phyloP scores from a whole-genome alignment of 2,888 invertebrate genomes.

The Cantharis lateralis region DNA sequence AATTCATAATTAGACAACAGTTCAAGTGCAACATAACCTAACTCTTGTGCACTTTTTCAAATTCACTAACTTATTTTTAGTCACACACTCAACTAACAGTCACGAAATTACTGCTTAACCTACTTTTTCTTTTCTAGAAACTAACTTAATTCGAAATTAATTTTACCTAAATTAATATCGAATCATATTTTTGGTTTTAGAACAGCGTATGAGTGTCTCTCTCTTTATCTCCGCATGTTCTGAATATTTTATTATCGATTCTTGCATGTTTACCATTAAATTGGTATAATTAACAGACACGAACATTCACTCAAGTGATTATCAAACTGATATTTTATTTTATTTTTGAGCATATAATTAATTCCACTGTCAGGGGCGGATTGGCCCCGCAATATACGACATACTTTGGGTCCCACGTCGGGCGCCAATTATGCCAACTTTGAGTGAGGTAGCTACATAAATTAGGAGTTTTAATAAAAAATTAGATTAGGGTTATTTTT shows the following conservation, averaged over 20 bases:
- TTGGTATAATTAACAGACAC: neutral
- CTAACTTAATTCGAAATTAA: slow-evolving; percentile 12
- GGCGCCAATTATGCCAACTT: no score
- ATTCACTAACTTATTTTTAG: slow-evolving; percentile 30
- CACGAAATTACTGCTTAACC: slow-evolving; percentile 37
- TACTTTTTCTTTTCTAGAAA: slow-evolving; percentile 6
- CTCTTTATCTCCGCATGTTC: slow-evolving; percentile 19
- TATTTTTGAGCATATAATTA: neutral
- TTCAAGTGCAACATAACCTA: slow-evolving; percentile 1
- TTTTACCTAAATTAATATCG: neutral
- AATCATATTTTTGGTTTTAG: neutral
- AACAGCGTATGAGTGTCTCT: slow-evolving; percentile 16
- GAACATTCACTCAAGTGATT: neutral
- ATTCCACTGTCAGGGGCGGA: neutral
- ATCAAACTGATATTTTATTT: neutral
- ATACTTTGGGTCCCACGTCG: no score
- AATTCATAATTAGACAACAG: slow-evolving; percentile 2
- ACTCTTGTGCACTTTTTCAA: slow-evolving; percentile 21
- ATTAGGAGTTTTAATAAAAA: no score
- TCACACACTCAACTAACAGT: slow-evolving; percentile 44
- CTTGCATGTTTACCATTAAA: neutral
- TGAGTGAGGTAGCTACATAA: no score
- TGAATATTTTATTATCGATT: slow-evolving; percentile 2
- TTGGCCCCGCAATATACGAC: no score
- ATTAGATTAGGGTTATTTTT: no score